A percentile compares a stretch with the other conserved stretches of the same genome.
Evolutionary conservation across 2,113 vertebrate species (phyloP).

Genomic region (Sinosuthora webbiana): DNA sequence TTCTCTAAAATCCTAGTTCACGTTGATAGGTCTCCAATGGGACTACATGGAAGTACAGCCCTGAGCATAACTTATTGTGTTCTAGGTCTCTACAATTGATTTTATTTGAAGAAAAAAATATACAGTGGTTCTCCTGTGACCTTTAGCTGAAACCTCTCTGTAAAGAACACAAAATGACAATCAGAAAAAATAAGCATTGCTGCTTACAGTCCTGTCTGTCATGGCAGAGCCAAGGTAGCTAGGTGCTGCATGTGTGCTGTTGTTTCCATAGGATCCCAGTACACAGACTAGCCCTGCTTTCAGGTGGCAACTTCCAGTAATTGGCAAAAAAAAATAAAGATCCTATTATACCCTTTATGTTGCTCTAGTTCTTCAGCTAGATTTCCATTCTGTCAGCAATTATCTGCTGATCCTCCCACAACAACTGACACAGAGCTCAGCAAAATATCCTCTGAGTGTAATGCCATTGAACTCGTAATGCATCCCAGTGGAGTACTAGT

Average conservation of each 20-base stretch:
- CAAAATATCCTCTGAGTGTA: constrained; percentile 18
- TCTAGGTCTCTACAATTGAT: constrained; percentile 81
- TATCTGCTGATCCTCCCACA: not conserved
- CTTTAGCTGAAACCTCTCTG: constrained; percentile 73
- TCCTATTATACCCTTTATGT: not conserved
- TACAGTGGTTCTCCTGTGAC: constrained; percentile 71
- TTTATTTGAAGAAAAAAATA: constrained; percentile 69
- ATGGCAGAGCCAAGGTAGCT: not conserved
- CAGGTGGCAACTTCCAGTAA: not conserved
- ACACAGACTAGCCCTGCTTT: not conserved
- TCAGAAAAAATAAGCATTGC: constrained; percentile 31
- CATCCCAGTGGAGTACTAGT: not conserved
- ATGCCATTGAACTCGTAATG: not conserved
- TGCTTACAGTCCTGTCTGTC: not conserved
- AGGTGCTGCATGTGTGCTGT: not conserved
- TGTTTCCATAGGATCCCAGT: not conserved
- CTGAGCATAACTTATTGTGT: constrained; percentile 80
- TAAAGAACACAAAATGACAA: constrained; percentile 37
- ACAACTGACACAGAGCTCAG: not conserved
- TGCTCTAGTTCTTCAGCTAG: not conserved
- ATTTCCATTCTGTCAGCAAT: not conserved
- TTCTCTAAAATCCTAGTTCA: constrained; percentile 77
- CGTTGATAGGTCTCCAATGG: constrained; percentile 75
- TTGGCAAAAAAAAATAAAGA: not conserved
- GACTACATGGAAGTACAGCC: constrained; percentile 53